Evolutionary conservation across 2,888 invertebrate species (phyloP).

Genomic region (Theretra japonica): DNA sequence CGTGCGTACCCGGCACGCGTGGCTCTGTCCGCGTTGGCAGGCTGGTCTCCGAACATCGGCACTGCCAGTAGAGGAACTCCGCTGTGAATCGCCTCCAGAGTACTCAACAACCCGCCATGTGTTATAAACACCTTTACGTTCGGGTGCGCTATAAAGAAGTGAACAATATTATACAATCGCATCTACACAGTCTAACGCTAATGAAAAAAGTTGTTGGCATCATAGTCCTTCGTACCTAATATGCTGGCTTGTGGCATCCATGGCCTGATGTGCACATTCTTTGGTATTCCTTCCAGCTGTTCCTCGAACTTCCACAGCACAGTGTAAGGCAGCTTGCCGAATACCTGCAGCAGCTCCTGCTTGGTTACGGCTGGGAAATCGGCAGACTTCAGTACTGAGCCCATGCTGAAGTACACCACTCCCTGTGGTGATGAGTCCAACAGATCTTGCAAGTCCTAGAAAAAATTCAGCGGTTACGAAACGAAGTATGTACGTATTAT

Average conservation of each 20-base stretch:
- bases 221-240: conserved; percentile 61
- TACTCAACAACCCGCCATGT: conserved; percentile 57
- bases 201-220: neutral
- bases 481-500: too few species aligned
- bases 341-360: conserved; percentile 49
- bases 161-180: too few species aligned
- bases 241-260: conserved; percentile 84
- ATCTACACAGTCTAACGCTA: too few species aligned
- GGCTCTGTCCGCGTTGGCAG: conserved; percentile 48
- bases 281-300: conserved; percentile 60
- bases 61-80: conserved; percentile 53
- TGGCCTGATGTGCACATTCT: conserved; percentile 70
- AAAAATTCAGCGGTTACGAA: neutral
- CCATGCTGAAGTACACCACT: conserved; percentile 74
- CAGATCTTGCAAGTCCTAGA: conserved; percentile 64
- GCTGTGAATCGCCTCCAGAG: conserved; percentile 49
- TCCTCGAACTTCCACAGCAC: conserved; percentile 83
- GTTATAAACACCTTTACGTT: conserved; percentile 57
- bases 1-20: conserved; percentile 48
- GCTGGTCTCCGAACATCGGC: conserved; percentile 60
- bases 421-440: conserved; percentile 62
- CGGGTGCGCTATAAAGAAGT: conserved; percentile 49
- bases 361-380: conserved; percentile 47
- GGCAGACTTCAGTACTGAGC: conserved; percentile 59
- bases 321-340: conserved; percentile 50